Evolutionary conservation across 35 echinoderm and acorn worm species (phyloP), one percentile per base, ranked within the genome.

Genomic region (Apostichopus californicus): DNA sequence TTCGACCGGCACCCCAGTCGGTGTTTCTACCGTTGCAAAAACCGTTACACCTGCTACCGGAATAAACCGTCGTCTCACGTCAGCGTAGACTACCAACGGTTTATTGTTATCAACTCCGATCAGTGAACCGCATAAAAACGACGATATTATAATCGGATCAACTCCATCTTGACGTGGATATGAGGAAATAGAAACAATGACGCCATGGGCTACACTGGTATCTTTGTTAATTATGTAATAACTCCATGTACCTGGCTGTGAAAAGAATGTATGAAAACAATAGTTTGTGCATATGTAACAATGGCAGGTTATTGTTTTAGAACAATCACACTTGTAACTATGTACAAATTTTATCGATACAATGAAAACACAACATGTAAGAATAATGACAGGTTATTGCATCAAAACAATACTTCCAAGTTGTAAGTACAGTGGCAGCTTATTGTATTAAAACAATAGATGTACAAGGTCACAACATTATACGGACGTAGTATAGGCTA

Each of bases 11-110:
- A 73, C 28, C 9, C 9, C 9, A 14, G 70, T 21, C 22, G 89
- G 89, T 78, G 23, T 77, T 59, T 91, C 89, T 77, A 91, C 60
- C 1, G 55, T 58, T 4, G 89, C 89, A 2, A 79, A 80, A 26
- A 91, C 73, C 6, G 26, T 22, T 1, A 77, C 89, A 5, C 77
- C 70, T 3, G 79, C 24, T 17, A 91, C 57, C 14, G 89, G 7
- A 78, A 23, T 12, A 53, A 70, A 91, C 54, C 75, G 34, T 73
- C 79, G 89, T 7, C 28, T 22, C 4, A 91, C 89, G 54, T 91
- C 73, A 79, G 89, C 89, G 21, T 91, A 91, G 11, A 52, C 77
- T 0, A 77, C 54, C n/a, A 91, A 73, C 7, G 68, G 54, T n/a
- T 57, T 17, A 18, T 59, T 73, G 54, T 22, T 55, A 2, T 55